These are phyloP conservation scores for Lipotes vexillifer DNA, from an alignment of 2,113 vertebrate species.

Conservation along the genomic window DNA sequence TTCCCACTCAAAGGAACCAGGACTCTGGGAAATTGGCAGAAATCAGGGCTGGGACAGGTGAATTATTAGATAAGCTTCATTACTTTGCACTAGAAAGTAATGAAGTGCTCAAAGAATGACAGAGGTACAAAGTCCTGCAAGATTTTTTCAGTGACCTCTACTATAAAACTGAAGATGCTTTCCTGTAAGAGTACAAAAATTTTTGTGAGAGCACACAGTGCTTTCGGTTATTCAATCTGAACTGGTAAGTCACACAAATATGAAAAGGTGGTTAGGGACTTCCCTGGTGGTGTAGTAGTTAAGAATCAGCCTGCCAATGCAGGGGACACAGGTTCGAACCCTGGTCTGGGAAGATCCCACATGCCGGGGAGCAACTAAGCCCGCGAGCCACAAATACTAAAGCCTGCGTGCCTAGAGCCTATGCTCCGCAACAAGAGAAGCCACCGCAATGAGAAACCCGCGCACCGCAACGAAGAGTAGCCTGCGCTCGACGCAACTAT, in stretches of 20 bases:
- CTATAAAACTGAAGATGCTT: conserved; percentile 3
- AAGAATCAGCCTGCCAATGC: too few species aligned
- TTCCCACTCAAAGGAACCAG: neutral
- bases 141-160: neutral
- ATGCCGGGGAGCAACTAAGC: too few species aligned
- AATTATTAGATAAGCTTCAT: neutral
- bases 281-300: too few species aligned
- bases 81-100: neutral
- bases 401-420: too few species aligned
- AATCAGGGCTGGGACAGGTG: neutral
- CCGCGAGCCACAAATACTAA: too few species aligned
- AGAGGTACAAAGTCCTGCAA: neutral
- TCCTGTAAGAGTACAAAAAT: neutral
- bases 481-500: too few species aligned
- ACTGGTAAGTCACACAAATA: neutral
- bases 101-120: neutral
- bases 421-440: too few species aligned
- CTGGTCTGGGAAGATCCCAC: too few species aligned
- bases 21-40: neutral
- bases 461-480: too few species aligned
- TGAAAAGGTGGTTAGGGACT: too few species aligned
- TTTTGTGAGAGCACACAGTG: neutral
- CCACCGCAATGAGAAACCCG: too few species aligned
- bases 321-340: too few species aligned
- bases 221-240: neutral